phyloP scores from a whole-genome alignment of 2,888 invertebrate genomes.

The Arenicola marina region DNA sequence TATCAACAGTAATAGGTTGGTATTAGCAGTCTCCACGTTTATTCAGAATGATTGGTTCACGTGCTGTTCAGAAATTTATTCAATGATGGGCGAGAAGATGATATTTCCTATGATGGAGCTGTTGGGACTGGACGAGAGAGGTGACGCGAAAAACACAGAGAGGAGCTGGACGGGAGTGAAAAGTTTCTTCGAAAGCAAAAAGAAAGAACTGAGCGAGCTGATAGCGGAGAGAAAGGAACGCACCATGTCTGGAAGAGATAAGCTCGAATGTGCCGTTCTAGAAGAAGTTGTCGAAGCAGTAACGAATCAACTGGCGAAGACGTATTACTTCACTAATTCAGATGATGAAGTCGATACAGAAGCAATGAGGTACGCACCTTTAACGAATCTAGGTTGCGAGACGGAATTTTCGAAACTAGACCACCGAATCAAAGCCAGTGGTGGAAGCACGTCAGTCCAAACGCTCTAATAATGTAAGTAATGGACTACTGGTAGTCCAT shows the following conservation, averaged over 20 bases:
- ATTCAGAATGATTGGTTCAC: conserved; percentile 3
- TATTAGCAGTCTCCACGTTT: conserved; percentile 1
- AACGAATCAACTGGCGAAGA: neutral
- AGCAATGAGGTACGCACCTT: neutral
- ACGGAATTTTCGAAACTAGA: neutral
- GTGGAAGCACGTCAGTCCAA: neutral
- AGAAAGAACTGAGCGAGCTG: neutral
- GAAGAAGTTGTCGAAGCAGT: neutral
- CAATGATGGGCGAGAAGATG: neutral
- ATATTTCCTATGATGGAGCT: conserved; percentile 4
- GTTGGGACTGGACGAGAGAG: neutral
- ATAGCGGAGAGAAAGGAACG: neutral
- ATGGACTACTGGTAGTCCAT: too few species aligned
- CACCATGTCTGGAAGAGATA: neutral
- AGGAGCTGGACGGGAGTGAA: neutral
- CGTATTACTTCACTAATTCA: neutral
- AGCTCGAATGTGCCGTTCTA: neutral
- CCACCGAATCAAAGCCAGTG: neutral
- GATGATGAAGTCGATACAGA: neutral
- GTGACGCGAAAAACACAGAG: neutral
- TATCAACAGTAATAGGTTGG: neutral
- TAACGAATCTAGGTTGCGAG: neutral
- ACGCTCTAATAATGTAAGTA: too few species aligned
- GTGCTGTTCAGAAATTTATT: neutral
- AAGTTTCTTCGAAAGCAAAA: neutral